Evolutionary conservation across 2,797 vertebrate species (phyloP).

Genomic region (Tangara arthus): DNA sequence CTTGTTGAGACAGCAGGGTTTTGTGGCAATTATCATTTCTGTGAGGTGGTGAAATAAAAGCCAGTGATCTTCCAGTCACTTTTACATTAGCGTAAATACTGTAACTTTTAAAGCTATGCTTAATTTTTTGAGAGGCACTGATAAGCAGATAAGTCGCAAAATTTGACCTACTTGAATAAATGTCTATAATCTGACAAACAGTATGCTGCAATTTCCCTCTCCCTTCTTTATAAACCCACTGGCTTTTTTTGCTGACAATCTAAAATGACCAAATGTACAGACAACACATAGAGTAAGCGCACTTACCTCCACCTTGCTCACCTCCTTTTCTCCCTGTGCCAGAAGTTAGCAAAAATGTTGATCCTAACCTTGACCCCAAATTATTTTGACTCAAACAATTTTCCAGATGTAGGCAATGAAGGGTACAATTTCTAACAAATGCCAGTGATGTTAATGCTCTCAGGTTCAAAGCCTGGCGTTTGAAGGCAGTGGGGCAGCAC

Average conservation of each 20-base stretch:
- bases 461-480: neutral
- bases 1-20: neutral
- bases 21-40: neutral
- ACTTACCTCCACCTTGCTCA: neutral
- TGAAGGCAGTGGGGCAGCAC: neutral
- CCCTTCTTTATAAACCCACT: neutral
- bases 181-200: conserved; percentile 14
- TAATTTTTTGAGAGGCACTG: conserved; percentile 2
- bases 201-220: neutral
- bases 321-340: neutral
- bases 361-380: neutral
- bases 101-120: neutral
- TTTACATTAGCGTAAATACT: neutral
- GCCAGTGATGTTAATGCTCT: accelerated
- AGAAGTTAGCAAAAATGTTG: neutral
- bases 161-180: conserved; percentile 49
- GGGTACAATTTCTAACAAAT: neutral
- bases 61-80: neutral
- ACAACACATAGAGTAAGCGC: neutral
- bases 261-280: neutral
- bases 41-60: conserved; percentile 2
- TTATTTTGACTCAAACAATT: neutral
- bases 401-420: neutral
- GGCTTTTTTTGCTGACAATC: neutral
- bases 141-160: neutral